A percentile compares a stretch with the other conserved stretches of the same genome.
phyloP scores from a whole-genome alignment of 2,797 vertebrate genomes.

The Peromyscus nudipes region DNA sequence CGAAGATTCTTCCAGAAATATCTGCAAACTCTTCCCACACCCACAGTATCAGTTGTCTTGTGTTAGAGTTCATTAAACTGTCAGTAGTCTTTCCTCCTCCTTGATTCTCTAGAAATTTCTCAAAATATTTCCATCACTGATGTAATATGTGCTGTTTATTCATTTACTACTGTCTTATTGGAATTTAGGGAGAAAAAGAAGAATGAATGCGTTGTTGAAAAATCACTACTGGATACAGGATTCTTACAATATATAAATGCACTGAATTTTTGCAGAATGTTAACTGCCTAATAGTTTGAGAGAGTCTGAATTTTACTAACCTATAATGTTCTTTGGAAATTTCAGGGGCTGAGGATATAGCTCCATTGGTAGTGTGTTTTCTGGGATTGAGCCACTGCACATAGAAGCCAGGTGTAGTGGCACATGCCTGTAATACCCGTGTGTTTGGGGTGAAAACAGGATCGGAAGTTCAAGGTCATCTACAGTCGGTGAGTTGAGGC shows the following conservation, averaged over 20 bases:
- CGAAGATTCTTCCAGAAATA: neutral
- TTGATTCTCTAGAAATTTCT: constrained; percentile 20
- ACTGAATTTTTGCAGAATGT: neutral
- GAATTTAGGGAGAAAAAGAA: neutral
- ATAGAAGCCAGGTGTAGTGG: too few species aligned
- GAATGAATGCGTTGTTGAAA: neutral
- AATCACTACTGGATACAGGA: constrained; percentile 40
- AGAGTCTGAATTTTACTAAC: constrained; percentile 17
- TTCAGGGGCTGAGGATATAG: neutral
- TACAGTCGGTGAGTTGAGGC: neutral
- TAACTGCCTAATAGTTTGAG: constrained; percentile 23
- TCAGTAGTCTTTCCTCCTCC: neutral
- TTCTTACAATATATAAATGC: constrained; percentile 15
- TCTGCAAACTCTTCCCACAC: neutral
- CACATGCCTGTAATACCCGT: too few species aligned
- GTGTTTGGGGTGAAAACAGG: neutral
- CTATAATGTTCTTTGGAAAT: neutral
- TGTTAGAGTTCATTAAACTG: neutral
- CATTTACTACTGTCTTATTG: neutral
- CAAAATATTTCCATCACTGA: constrained; percentile 3
- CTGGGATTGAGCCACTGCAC: neutral
- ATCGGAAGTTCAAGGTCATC: neutral
- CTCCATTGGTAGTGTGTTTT: neutral
- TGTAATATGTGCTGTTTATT: neutral
- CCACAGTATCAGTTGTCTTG: neutral